These are phyloP conservation scores for Phataginus tetradactyla DNA, from an alignment of 2,797 vertebrate genomes.

Conservation along the genomic window DNA sequence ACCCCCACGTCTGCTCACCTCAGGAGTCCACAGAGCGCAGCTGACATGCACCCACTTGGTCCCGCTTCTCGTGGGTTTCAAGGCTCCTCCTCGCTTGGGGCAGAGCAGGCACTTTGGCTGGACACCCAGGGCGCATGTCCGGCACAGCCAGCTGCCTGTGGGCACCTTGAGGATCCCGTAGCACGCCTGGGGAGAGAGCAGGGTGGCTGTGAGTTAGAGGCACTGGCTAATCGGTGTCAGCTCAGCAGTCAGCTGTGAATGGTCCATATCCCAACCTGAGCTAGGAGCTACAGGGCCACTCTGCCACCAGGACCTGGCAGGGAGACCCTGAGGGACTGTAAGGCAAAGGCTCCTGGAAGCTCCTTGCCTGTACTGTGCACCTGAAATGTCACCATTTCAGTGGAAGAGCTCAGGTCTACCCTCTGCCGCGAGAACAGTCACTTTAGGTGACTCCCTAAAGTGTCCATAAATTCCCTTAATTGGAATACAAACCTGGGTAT, in stretches of 20 bases:
- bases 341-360: background rate
- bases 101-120: slow-evolving; percentile 98
- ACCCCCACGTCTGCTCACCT: slow-evolving; percentile 86
- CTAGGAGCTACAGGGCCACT: background rate
- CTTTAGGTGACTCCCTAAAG: background rate
- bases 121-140: slow-evolving; percentile 96
- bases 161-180: slow-evolving; percentile 98
- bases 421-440: slow-evolving; percentile 19
- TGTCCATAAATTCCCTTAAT: background rate
- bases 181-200: slow-evolving; percentile 89
- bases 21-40: slow-evolving; percentile 99
- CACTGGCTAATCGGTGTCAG: background rate
- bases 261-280: background rate
- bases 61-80: slow-evolving; percentile 97
- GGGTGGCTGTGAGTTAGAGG: background rate
- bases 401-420: background rate
- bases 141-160: slow-evolving; percentile 96
- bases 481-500: background rate
- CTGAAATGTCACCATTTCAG: background rate
- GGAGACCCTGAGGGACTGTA: background rate
- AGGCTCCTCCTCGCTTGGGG: slow-evolving; percentile 95
- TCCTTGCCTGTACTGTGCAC: accelerated
- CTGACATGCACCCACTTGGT: slow-evolving; percentile 99
- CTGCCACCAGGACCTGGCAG: background rate
- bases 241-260: background rate